phyloP scores from a whole-genome alignment of 1,140 invertebrate species.

The Zaprionus davidi region DNA sequence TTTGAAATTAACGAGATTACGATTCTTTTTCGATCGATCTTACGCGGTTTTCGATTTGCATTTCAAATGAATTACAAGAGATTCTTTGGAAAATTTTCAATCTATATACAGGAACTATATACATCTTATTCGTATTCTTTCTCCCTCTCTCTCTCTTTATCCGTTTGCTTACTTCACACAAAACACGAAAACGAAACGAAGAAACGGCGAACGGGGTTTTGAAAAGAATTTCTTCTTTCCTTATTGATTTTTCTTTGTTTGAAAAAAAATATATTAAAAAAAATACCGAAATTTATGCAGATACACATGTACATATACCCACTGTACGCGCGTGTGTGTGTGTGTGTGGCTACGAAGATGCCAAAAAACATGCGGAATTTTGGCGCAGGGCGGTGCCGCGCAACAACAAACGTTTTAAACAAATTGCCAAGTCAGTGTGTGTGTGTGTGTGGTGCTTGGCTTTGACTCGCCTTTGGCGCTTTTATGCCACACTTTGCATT shows the following conservation, averaged over 20 bases:
- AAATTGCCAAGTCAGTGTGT: constrained; percentile 25
- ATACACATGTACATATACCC: not conserved
- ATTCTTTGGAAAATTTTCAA: constrained; percentile 21
- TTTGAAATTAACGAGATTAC: not conserved
- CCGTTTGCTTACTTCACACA: constrained; percentile 6
- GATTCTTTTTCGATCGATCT: not conserved
- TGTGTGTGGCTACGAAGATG: constrained; percentile 8
- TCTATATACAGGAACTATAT: constrained; percentile 7
- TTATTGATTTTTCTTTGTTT: constrained; percentile 31
- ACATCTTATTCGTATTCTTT: not conserved
- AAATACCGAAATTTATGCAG: constrained; percentile 16
- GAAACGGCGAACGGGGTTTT: not conserved
- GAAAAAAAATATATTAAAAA: constrained; percentile 19
- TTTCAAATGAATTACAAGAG: constrained; percentile 2
- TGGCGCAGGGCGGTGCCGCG: constrained; percentile 35
- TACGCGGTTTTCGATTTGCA: constrained; percentile 23
- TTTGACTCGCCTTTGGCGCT: constrained; percentile 36
- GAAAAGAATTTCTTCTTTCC: constrained; percentile 11
- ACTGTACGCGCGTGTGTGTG: not conserved
- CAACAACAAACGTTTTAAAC: constrained; percentile 16
- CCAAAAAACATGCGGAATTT: constrained; percentile 17
- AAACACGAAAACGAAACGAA: constrained; percentile 26
- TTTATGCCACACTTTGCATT: constrained; percentile 37
- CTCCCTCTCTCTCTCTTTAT: not conserved
- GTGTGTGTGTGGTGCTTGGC: constrained; percentile 25